These are phyloP conservation scores for Microtus pennsylvanicus DNA, from an alignment of 2,113 vertebrate species.

Conservation along the genomic window DNA sequence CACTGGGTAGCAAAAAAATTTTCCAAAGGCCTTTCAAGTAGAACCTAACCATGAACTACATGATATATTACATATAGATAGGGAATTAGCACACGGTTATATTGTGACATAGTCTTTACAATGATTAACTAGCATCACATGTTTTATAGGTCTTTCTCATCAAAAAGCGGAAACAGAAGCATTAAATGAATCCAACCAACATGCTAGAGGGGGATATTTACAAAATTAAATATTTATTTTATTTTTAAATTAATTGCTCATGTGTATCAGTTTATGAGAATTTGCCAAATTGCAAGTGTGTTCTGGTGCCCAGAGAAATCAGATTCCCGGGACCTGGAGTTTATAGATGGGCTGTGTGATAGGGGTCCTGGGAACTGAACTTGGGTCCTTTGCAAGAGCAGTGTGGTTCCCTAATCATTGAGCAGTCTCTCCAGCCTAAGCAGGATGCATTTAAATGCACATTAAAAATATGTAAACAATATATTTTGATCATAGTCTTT, in stretches of 20 bases:
- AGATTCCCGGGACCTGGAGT: too few species aligned
- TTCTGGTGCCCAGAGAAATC: neutral
- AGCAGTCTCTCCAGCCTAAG: too few species aligned
- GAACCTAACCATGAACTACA: constrained; percentile 63
- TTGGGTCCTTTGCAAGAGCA: neutral
- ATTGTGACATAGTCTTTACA: constrained; percentile 73
- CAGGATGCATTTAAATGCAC: neutral
- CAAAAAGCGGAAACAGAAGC: constrained; percentile 60
- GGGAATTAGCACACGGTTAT: constrained; percentile 72
- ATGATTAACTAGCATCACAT: constrained; percentile 71
- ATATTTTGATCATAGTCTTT: neutral
- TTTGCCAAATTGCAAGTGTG: neutral
- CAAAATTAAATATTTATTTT: neutral
- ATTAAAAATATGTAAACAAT: neutral
- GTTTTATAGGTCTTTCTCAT: constrained; percentile 47
- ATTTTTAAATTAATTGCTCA: neutral
- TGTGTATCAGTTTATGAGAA: neutral
- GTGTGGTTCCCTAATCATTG: too few species aligned
- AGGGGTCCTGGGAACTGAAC: neutral
- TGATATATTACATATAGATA: constrained; percentile 80
- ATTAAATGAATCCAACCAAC: constrained; percentile 64
- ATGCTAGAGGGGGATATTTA: neutral
- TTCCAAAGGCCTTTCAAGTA: constrained; percentile 76
- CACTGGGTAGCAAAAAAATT: constrained; percentile 69
- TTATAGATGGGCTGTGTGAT: neutral